Base-by-base conservation (phyloP, 2,113 vertebrate genomes). In the Eclectus roratus region DNA sequence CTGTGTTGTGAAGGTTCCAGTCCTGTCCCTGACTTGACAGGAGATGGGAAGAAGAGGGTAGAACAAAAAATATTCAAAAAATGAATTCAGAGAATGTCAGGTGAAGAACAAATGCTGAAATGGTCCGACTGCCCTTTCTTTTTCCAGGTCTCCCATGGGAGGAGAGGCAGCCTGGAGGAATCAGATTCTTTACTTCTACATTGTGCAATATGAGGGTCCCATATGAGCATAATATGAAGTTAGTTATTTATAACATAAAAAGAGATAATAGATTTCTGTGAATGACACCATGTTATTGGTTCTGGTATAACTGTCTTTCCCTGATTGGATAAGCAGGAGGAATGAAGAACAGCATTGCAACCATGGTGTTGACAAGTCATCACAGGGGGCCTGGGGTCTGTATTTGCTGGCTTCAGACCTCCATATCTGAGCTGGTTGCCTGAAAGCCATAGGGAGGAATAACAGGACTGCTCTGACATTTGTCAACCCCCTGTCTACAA, bases 171-270 rank as follows among this genome's bases (percentile, higher is more conserved):
- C 37, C 43, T 6, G 0, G 39, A 71, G 33, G 39, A 85, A 53
- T 63, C 7, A 3, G 37, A 53, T 35, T 55, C 29, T 35, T 64
- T 10, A 37, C 28, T 20, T 65, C 29, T 17, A 28, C 8, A 21
- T 7, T 60, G 35, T 47, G 18, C 14, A 35, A 10, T 21, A 21
- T 8, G 10, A 91, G 4, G 27, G 71, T 89, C 13, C 37, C 39
- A 17, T 6, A 14, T 0, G 0, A 80, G 7, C 60, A 13, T 17
- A 69, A 39, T 15, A 52, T 2, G 2, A 70, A 15, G 24, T 41
- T 31, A 46, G 11, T 11, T 31, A 44, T 61, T 76, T 39, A 27
- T 33, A 52, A 73, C 4, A 13, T 37, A 55, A 46, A 39, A 63
- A 52, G 23, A 80, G 11, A 25, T 12, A 56, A 56, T 1, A n/a